These are phyloP conservation scores for Scyliorhinus canicula DNA, from an alignment of 2,797 vertebrate species.

Conservation along the genomic window DNA sequence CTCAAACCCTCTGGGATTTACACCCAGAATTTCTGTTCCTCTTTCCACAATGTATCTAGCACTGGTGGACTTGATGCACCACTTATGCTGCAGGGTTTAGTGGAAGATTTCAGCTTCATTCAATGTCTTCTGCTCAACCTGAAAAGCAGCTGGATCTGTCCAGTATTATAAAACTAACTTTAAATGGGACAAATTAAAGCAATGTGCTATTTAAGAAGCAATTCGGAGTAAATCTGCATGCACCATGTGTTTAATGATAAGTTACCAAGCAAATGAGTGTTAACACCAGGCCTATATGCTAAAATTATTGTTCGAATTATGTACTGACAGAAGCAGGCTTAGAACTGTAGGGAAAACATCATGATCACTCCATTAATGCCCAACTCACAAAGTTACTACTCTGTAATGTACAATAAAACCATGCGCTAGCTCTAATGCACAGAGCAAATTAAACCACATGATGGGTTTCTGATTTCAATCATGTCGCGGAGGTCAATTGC, in stretches of 20 bases:
- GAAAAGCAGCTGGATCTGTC: not conserved
- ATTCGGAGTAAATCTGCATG: not conserved
- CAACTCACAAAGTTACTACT: not conserved
- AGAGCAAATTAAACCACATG: slow-evolving; percentile 28
- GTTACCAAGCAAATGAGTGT: not conserved
- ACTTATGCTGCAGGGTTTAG: not conserved
- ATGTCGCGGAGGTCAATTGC: not conserved
- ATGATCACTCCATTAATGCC: not conserved
- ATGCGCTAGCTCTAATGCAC: not conserved
- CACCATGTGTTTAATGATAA: not conserved
- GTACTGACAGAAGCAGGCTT: not conserved
- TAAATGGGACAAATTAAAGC: not conserved
- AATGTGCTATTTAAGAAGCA: not conserved
- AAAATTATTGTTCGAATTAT: not conserved
- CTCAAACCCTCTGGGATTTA: not conserved
- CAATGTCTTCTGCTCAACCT: not conserved
- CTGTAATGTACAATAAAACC: slow-evolving; percentile 2
- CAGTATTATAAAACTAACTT: not conserved
- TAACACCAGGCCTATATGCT: not conserved
- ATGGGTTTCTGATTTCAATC: slow-evolving; percentile 20
- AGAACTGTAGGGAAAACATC: not conserved
- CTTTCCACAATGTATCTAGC: not conserved
- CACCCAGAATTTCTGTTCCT: not conserved
- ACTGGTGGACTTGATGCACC: not conserved
- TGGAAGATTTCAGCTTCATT: not conserved